Evolutionary conservation across 2,113 vertebrate genomes (phyloP).

Genomic region (Grus americana): DNA sequence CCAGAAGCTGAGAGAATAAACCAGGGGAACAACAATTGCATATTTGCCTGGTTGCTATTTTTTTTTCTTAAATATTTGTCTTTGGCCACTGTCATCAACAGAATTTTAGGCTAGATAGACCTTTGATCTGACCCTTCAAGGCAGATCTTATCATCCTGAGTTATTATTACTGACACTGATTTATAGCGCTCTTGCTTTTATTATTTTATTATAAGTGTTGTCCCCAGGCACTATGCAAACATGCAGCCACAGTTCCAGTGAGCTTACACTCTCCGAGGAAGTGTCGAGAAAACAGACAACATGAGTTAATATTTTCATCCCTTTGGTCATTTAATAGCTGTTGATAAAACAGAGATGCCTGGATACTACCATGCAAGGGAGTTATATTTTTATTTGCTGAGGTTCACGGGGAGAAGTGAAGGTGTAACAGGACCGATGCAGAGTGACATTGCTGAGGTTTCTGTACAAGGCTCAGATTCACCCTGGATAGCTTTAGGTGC

Average conservation of each 20-base stretch:
- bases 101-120: background rate
- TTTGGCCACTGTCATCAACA: background rate
- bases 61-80: background rate
- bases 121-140: background rate
- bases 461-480: background rate
- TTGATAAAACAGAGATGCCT: background rate
- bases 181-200: background rate
- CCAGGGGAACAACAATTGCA: background rate
- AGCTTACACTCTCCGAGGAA: background rate
- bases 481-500: background rate
- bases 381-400: background rate
- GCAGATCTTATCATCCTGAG: background rate
- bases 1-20: background rate
- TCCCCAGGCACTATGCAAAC: background rate
- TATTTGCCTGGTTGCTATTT: background rate
- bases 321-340: background rate
- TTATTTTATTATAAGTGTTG: background rate
- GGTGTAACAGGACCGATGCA: background rate
- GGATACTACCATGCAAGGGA: background rate
- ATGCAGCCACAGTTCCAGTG: background rate
- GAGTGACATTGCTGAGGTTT: background rate
- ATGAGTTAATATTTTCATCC: background rate
- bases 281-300: background rate
- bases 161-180: background rate
- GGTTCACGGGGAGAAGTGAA: accelerated